Conservation (phyloP, 2,797 vertebrate species). For the Halcyon badia region DNA sequence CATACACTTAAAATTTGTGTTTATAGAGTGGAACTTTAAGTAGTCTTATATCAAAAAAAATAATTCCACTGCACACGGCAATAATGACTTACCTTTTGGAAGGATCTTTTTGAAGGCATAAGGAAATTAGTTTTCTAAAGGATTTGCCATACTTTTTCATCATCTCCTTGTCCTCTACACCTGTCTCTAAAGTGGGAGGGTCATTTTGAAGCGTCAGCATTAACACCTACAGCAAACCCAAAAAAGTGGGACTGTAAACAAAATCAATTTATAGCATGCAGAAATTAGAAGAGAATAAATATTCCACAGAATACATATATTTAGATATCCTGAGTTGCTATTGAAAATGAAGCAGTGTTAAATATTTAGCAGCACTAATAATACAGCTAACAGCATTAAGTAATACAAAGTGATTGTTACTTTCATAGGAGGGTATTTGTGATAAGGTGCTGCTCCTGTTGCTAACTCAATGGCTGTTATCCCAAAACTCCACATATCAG, state of each 20-base stretch:
- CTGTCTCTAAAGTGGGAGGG: conserved; percentile 93
- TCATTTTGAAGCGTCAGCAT: conserved; percentile 98
- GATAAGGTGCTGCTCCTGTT: conserved; percentile 96
- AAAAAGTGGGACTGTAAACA: not conserved
- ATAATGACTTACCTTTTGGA: conserved; percentile 89
- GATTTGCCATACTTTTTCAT: conserved; percentile 98
- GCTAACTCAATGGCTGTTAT: conserved; percentile 98
- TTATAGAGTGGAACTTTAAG: not conserved
- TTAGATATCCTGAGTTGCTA: not conserved
- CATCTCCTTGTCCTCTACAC: conserved; percentile 96
- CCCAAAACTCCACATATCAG: conserved; percentile 99
- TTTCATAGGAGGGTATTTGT: conserved; percentile 99
- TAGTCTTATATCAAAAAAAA: not conserved
- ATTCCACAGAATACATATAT: not conserved
- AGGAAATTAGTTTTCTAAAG: conserved; percentile 95
- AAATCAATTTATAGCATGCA: not conserved
- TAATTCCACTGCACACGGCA: not conserved
- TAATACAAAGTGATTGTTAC: conserved; percentile 78
- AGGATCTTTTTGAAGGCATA: conserved; percentile 99
- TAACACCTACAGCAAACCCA: conserved; percentile 87
- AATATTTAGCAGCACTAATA: not conserved
- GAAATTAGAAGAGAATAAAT: not conserved
- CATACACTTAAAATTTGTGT: not conserved
- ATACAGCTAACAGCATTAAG: not conserved
- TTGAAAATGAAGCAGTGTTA: not conserved